phyloP scores from a whole-genome alignment of 92 coral and sea anemone species.

The Actinostola sp. region DNA sequence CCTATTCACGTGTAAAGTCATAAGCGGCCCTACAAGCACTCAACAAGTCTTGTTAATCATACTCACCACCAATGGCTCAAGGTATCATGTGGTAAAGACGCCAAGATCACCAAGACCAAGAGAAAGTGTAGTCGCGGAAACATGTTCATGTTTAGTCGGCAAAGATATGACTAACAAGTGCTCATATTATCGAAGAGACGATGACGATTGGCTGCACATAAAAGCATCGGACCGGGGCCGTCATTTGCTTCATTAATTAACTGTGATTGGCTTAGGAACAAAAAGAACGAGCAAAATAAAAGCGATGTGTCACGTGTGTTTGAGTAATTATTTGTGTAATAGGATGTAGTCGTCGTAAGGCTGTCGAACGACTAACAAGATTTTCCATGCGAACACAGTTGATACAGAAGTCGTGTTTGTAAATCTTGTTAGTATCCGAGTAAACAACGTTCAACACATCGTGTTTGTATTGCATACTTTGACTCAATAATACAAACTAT shows the following conservation, averaged over 20 bases:
- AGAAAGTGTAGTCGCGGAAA: neutral
- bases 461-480: constrained; percentile 7
- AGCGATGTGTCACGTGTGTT: constrained; percentile 1
- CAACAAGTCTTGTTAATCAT: too few species aligned
- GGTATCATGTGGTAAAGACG: constrained; percentile 38
- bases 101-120: constrained; percentile 22
- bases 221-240: constrained; percentile 19
- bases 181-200: constrained; percentile 5
- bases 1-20: too few species aligned
- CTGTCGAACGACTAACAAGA: too few species aligned
- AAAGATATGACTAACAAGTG: constrained; percentile 1
- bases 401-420: neutral
- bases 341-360: neutral
- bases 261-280: constrained; percentile 21
- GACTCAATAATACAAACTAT: neutral
- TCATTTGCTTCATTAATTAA: neutral
- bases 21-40: too few species aligned
- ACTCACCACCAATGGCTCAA: constrained; percentile 77
- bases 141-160: neutral
- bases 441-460: neutral
- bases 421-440: neutral
- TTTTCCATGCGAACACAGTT: too few species aligned
- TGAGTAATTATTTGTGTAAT: neutral
- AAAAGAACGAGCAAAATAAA: constrained; percentile 11
- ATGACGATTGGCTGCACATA: constrained; percentile 14